phyloP scores from a whole-genome alignment of 2,888 invertebrate species.

The Subacronicta megacephala region DNA sequence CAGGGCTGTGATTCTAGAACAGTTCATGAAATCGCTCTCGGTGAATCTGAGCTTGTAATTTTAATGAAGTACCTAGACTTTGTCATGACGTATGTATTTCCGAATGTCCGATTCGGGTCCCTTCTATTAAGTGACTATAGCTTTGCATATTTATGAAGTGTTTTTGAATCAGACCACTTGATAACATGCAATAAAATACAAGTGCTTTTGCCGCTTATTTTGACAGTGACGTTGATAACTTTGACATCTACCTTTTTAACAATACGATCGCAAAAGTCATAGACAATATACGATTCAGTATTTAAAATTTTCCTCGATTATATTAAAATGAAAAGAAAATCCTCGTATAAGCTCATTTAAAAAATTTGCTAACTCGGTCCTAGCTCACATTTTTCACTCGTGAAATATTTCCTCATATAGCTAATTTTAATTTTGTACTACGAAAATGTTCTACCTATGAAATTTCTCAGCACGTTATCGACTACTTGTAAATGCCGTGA shows the following conservation, averaged over 20 bases:
- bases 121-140: too few species aligned
- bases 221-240: too few species aligned
- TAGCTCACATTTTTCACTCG: neutral
- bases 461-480: slow-evolving; percentile 52
- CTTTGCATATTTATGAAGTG: too few species aligned
- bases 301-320: too few species aligned
- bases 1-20: slow-evolving; percentile 21
- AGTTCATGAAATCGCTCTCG: slow-evolving; percentile 16
- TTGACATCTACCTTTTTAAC: too few species aligned
- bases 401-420: neutral
- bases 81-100: neutral
- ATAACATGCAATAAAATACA: too few species aligned
- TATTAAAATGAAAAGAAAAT: too few species aligned
- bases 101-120: neutral
- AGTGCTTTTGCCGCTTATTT: too few species aligned
- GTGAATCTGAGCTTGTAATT: neutral
- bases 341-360: too few species aligned
- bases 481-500: slow-evolving; percentile 63
- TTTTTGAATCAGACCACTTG: too few species aligned
- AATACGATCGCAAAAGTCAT: too few species aligned
- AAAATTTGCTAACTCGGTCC: neutral
- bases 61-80: neutral
- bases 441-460: slow-evolving; percentile 55
- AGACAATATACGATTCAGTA: too few species aligned
- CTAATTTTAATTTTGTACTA: slow-evolving; percentile 3